Evolutionary conservation across 2,113 vertebrate species (phyloP).

Genomic region (Rynchops niger): DNA sequence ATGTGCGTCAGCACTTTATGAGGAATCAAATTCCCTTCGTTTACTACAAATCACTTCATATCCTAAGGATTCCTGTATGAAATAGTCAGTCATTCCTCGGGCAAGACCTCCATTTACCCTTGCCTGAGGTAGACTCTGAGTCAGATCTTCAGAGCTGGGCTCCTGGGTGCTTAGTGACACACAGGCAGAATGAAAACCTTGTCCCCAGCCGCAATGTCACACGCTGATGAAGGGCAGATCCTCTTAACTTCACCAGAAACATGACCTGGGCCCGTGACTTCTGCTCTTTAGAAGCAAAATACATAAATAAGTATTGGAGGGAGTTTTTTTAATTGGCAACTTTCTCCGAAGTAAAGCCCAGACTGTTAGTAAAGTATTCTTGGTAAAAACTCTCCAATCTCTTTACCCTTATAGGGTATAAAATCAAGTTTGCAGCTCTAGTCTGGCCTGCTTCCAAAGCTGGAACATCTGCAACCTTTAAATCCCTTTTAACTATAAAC

Average conservation of each 20-base stretch:
- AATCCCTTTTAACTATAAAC: neutral
- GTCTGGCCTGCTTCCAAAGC: neutral
- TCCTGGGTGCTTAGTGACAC: neutral
- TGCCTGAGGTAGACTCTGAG: neutral
- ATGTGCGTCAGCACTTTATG: neutral
- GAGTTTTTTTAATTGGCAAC: neutral
- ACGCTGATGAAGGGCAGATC: neutral
- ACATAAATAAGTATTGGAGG: neutral
- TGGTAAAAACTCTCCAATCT: neutral
- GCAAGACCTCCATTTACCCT: neutral
- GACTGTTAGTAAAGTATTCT: neutral
- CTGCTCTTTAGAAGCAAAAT: neutral
- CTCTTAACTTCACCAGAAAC: neutral
- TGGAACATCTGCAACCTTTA: conserved; percentile 25
- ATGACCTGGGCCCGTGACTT: neutral
- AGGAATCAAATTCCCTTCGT: neutral
- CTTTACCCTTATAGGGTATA: neutral
- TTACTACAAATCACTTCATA: neutral
- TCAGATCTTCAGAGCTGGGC: neutral
- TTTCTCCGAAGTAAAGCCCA: neutral
- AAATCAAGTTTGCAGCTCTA: neutral
- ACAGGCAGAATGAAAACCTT: neutral
- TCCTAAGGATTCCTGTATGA: neutral
- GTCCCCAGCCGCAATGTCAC: neutral
- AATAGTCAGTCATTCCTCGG: neutral